Base-by-base conservation (phyloP, 2,888 invertebrate genomes). In the Bursaphelenchus okinawaensis region DNA sequence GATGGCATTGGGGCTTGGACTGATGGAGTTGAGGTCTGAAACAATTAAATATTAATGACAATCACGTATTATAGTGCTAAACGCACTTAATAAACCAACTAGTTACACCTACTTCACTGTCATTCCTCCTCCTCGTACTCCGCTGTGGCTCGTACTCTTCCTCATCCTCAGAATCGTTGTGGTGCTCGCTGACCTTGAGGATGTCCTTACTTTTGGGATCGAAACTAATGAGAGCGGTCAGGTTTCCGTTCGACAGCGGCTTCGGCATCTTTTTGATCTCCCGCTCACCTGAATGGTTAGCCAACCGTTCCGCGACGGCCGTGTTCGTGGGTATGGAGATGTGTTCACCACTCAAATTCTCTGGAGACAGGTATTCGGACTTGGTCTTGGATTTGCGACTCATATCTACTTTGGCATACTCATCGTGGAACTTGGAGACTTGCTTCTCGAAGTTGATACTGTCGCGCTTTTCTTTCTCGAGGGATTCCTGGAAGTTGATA, bases 131-230 rank as follows among this genome's bases (percentile, higher is more conserved):
- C 22, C n/a, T 19, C 23, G 50, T 23, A 51, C 51, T n/a, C 50
- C 65, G 20, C 31, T 57, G 20, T 63, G 7, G 20, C 7, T 55
- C 51, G 7, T 7, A 31, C 6, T 52, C 52, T 3, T 6, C 52
- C 29, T 62, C 65, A 40, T 69, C 69, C 20, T 72, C 72, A 3
- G 62, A n/a, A 20, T 71, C 66, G 20, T 75, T 71, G 27, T 72
- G 61, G 57, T 74, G 75, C 57, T 75, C 73, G 52, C 71, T 62
- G 19, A 75, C 73, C 29, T 73, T 62, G 20, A 77, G 64, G 16
- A 75, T 65, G 26, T 73, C 73, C n/a, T 68, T 70, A 61, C 71
- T 70, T 55, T 76, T 76, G 27, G 76, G 76, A 51, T 77, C 77
- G 57, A 77, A 76, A 55, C 72, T 74, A 51, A 78, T 71, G 31